These are phyloP conservation scores for Macrotis lagotis DNA, from an alignment of 2,113 vertebrate genomes.

Conservation along the genomic window DNA sequence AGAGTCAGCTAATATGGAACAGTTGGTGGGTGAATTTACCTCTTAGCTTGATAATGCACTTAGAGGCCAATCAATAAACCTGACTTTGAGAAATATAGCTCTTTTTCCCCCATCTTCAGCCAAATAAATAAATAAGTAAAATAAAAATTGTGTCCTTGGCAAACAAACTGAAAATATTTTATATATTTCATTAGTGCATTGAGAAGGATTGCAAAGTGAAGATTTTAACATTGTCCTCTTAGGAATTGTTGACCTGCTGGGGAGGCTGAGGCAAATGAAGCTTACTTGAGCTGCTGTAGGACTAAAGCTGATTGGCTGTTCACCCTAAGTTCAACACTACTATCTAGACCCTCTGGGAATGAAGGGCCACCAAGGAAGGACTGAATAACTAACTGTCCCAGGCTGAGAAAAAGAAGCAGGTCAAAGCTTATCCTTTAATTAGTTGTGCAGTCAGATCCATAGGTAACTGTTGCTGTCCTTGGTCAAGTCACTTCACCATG, in stretches of 20 bases:
- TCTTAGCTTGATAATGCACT: conserved; percentile 78
- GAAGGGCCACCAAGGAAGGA: background rate
- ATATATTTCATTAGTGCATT: conserved; percentile 53
- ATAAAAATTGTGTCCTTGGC: conserved; percentile 55
- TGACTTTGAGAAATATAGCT: conserved; percentile 78
- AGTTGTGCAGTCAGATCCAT: background rate
- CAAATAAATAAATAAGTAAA: conserved; percentile 68
- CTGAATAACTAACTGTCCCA: background rate
- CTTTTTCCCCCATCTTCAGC: conserved; percentile 52
- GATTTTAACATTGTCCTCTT: background rate
- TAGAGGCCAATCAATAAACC: conserved; percentile 79
- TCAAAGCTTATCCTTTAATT: background rate
- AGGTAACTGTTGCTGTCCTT: background rate
- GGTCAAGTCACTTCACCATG: no score
- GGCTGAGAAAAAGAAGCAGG: background rate
- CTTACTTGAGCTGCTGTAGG: background rate
- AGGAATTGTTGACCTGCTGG: background rate
- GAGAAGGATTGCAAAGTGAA: conserved; percentile 37
- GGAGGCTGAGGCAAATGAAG: no score
- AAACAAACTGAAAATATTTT: conserved; percentile 55
- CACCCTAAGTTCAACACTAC: background rate
- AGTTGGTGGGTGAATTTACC: conserved; percentile 71
- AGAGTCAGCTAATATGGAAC: conserved; percentile 72
- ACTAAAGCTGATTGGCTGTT: background rate
- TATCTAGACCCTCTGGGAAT: background rate